Evolutionary conservation across 2,113 vertebrate genomes (phyloP), one percentile per base, ranked within the genome.

Genomic region (Acanthisitta chloris): DNA sequence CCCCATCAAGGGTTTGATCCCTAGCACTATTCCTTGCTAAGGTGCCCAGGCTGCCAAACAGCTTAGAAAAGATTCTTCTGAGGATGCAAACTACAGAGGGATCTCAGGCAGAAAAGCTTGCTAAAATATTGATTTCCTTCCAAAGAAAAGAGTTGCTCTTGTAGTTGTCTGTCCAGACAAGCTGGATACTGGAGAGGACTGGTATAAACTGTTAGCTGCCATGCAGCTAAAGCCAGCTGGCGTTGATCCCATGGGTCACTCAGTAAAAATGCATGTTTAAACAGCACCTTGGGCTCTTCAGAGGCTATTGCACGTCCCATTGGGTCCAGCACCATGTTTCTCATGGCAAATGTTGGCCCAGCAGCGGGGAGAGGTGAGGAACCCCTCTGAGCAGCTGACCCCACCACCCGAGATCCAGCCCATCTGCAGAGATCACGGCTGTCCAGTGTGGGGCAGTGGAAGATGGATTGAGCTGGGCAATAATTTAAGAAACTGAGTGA

Each of bases 401-500:
- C 85, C 80, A 57, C 14, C 0, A 0, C 66, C 16, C 0, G 2
- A 3, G 26, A 33, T 81, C 43, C 11, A 0, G 66, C 69, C 86
- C 45, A 34, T 85, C 81, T 12, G 17, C 0, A 1, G 64, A 83
- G 82, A 93, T 77, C 88, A 66, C 2, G 12, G 93, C 86, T 90
- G 90, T 92, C 90, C 11, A 1, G 86, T 4, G 3, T 2, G 18
- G 92, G 96, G 85, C 83, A 92, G 83, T 64, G 92, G 86, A 96
- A 93, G 97, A 97, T 82, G 92, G 94, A 97, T 97, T 86, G 96
- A 96, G 78, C 95, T 57, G 97, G 96, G 94, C 96, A 97, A 97
- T 98, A 97, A 98, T 98, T 98, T 97, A 96, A 97, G 97, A 97
- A 98, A 97, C 97, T 88, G 96, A 96, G 94, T 93, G 96, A 97